Percentiles rank a stretch among this genome's conserved stretches.
phyloP scores from a whole-genome alignment of 2,797 vertebrate genomes.

The Limnodromus scolopaceus region DNA sequence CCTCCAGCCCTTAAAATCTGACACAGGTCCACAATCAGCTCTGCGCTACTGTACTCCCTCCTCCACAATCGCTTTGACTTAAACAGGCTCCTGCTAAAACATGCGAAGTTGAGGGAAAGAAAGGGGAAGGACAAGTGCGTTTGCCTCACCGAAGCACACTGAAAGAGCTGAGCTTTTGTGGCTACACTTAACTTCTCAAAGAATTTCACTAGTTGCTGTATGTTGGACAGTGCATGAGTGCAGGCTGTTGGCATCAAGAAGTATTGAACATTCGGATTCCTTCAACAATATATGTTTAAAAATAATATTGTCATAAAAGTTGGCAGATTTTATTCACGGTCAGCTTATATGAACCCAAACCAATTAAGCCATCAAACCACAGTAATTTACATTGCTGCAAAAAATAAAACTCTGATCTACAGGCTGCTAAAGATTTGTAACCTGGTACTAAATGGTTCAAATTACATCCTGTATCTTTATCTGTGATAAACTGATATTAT shows the following conservation, averaged over 20 bases:
- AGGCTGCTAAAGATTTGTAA: conserved; percentile 20
- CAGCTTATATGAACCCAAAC: not conserved
- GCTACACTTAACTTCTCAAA: not conserved
- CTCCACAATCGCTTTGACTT: not conserved
- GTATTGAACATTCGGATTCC: not conserved
- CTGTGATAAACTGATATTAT: not conserved
- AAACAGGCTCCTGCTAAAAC: not conserved
- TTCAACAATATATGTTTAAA: not conserved
- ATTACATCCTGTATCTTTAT: not conserved
- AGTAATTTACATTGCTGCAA: not conserved
- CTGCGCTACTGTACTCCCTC: not conserved
- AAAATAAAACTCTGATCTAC: not conserved
- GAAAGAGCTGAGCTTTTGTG: not conserved
- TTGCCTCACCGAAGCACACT: not conserved
- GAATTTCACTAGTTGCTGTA: not conserved
- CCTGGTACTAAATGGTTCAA: not conserved
- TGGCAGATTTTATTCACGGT: not conserved
- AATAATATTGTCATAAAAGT: not conserved
- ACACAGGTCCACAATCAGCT: not conserved
- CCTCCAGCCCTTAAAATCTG: not conserved
- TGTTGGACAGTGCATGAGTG: not conserved
- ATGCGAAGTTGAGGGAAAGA: not conserved
- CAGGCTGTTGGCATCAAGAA: not conserved
- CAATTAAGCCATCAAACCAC: not conserved
- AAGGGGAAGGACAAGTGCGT: not conserved